These are phyloP conservation scores for Nibea albiflora DNA, from an alignment of 2,113 vertebrate species.

Conservation along the genomic window DNA sequence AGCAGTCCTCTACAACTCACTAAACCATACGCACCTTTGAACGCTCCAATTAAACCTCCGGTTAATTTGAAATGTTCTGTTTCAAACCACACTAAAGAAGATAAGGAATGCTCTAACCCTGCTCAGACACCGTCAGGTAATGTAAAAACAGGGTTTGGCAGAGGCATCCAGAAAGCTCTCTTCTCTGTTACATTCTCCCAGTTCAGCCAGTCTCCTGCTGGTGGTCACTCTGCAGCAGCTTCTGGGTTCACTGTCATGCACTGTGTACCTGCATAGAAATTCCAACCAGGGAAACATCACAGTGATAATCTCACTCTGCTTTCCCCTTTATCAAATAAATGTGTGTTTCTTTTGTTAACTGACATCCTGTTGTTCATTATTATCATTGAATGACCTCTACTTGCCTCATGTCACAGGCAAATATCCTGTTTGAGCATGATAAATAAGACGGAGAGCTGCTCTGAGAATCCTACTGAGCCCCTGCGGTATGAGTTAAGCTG, in stretches of 20 bases:
- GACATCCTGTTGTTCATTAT: background rate
- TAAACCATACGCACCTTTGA: background rate
- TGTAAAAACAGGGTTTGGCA: background rate
- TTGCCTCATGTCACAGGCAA: constrained; percentile 11
- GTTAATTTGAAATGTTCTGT: background rate
- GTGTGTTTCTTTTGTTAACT: background rate
- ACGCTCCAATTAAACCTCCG: background rate
- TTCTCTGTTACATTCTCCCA: background rate
- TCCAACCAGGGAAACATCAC: background rate
- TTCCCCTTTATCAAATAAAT: background rate
- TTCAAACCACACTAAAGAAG: too few species aligned
- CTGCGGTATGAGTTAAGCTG: constrained; percentile 33
- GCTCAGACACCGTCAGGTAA: background rate
- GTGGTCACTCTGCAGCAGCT: background rate
- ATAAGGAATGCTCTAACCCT: background rate
- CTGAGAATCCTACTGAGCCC: background rate
- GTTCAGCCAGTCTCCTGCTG: background rate
- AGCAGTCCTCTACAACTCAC: background rate
- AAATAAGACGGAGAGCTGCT: background rate
- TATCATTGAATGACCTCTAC: background rate
- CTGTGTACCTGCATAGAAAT: background rate
- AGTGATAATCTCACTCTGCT: background rate
- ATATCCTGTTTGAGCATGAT: constrained; percentile 1
- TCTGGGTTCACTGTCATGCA: background rate
- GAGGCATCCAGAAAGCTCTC: background rate